Base-by-base conservation (phyloP, 2,888 invertebrate genomes). In the Drosophila tripunctata region DNA sequence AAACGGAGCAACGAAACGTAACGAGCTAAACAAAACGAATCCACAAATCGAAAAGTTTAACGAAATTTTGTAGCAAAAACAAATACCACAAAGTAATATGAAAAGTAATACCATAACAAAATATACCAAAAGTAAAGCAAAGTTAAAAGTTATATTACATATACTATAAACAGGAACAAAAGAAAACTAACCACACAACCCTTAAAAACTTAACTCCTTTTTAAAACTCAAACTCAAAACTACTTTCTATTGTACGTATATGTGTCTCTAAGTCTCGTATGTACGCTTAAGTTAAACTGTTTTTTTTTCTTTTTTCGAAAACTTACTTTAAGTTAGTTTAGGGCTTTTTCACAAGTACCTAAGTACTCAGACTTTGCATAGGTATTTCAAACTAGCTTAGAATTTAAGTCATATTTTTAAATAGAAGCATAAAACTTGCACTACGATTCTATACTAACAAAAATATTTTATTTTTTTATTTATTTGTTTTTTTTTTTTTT, bases 401-500 rank as follows among this genome's bases (percentile, higher is more conserved):
- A 41, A 21, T 58, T 40, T 47, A 45, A 30, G 6, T 17, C 8
- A 50, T 24, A 81, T 58, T 75, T 73, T 61, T 52, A 65, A 67
- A 60, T 67, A 67, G 36, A 56, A 47, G 70, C 43, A 8, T 31
- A 15, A 14, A 8, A 35, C 6, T 8, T 36, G 17, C 1, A 40
- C 3, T 4, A 30, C 4, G 19, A 52, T 15, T 6, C 33, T 55
- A 54, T 69, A 72, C 67, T 77, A 83, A 80, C 73, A 51, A 35
- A 35, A 33, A 36, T 38, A 65, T 52, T 30, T 51, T 36, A 67
- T 58, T 55, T 41, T 48, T 57, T 67, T 57, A 64, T 55, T 44
- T 27, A 14, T 5, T 52, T 44, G 43, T 51, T 57, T 64, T 62
- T 36, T 10, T 60, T 60, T 69, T 47, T 56, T 57, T 35, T 55